Base-by-base conservation (phyloP, 1,140 invertebrate species). In the Macrosteles quadrilineatus region DNA sequence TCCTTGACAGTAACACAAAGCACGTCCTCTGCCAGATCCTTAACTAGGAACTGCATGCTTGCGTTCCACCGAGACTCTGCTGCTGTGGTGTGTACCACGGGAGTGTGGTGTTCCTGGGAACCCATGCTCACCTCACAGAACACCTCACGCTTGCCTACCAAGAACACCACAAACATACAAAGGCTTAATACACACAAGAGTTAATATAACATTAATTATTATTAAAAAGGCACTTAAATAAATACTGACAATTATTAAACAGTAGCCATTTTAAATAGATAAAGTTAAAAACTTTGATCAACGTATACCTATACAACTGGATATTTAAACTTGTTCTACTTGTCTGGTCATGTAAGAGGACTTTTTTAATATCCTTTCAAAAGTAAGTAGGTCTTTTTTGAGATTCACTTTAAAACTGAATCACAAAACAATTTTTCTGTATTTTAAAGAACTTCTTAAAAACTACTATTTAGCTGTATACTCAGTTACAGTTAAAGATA, bases 31-130 rank as follows among this genome's bases (percentile, higher is more conserved):
- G 87, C 76, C 2, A 93, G 76, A 78, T 92, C 88, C 75, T 89
- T 88, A 21, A 93, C 85, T 71, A 89, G 85, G 79, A 94, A 93
- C 80, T 93, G 91, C 91, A 94, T 93, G n/a, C 89, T 89, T 17
- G 86, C 83, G 79, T 93, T 91, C 91, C 91, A 94, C 69, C 89
- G 82, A 19, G 90, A 89, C 79, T 87, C 88, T 59, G 85, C 78
- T 4, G 72, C 73, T 40, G 47, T 81, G 21, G 75, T 85, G 27
- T 82, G 85, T 29, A 83, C 81, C 1, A 89, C 82, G 71, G 85
- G 83, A 0, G 91, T 94, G 75, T 86, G 83, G 74, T 91, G 87
- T 77, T 90, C 88, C 80, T 92, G 90, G 11, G 87, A 87, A 1
- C 91, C 91, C 84, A 94, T 86, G 68, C 85, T 88, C 1, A 93